phyloP scores from a whole-genome alignment of 2,797 vertebrate species.

The Macropus fuliginosus region DNA sequence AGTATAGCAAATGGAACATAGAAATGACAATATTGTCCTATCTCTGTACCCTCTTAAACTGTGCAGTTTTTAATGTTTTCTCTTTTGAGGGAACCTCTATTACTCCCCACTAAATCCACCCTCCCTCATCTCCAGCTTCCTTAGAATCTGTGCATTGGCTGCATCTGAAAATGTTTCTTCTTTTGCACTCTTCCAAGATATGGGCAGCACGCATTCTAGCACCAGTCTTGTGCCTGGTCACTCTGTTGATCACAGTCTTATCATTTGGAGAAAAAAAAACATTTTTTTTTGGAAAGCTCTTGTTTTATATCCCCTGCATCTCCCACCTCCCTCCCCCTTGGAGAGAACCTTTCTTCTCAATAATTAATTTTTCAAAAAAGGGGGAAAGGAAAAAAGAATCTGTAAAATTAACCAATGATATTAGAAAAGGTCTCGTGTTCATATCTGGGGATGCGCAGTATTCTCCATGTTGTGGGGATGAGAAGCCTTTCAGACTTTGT shows the following conservation, averaged over 20 bases:
- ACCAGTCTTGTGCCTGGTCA: neutral
- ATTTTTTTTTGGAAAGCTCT: neutral
- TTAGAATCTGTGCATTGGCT: neutral
- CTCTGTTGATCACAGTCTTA: neutral
- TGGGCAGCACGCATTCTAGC: neutral
- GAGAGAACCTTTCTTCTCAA: neutral
- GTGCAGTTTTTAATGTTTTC: neutral
- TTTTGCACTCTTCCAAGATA: neutral
- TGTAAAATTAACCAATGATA: neutral
- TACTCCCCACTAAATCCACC: neutral
- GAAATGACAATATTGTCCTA: neutral
- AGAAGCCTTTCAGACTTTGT: no score
- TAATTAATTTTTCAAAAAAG: neutral
- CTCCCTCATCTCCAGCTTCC: neutral
- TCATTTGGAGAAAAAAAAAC: neutral
- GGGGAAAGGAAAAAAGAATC: neutral
- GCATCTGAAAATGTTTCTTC: neutral
- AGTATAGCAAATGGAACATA: neutral
- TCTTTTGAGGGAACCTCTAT: neutral
- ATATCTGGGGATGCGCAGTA: neutral
- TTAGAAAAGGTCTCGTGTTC: neutral
- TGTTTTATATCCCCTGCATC: neutral
- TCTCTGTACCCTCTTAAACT: neutral
- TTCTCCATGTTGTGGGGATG: neutral
- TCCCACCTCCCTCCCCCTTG: neutral